These are phyloP conservation scores for Sitophilus oryzae DNA, from an alignment of 1,140 invertebrate genomes.

Conservation along the genomic window DNA sequence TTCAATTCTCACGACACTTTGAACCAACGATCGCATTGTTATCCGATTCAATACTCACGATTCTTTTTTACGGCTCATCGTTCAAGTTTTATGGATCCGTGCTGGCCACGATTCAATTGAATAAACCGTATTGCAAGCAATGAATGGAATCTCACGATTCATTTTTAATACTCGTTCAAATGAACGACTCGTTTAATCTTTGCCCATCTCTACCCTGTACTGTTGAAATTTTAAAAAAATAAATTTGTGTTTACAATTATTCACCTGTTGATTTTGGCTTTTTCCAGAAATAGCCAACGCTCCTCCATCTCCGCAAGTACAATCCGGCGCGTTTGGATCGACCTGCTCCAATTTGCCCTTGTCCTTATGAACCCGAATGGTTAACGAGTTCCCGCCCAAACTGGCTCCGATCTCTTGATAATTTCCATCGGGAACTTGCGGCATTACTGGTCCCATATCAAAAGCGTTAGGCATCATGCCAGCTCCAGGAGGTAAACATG, in stretches of 20 bases:
- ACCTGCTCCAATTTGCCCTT: slow-evolving; percentile 34
- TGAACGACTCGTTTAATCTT: too few species aligned
- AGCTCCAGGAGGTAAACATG: slow-evolving; percentile 12
- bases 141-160: too few species aligned
- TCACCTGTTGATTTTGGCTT: slow-evolving; percentile 13
- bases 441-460: background rate
- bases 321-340: slow-evolving; percentile 16
- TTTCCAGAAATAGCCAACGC: background rate
- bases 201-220: too few species aligned
- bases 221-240: background rate
- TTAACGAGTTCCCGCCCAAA: slow-evolving; percentile 43
- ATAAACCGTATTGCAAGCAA: too few species aligned
- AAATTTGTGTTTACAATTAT: too few species aligned
- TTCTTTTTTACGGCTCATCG: too few species aligned
- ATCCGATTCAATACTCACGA: too few species aligned
- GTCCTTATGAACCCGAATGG: slow-evolving; percentile 42
- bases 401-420: slow-evolving; percentile 43
- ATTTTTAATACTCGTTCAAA: too few species aligned
- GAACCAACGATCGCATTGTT: too few species aligned
- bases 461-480: background rate
- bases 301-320: slow-evolving; percentile 8
- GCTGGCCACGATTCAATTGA: too few species aligned
- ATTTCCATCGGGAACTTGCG: slow-evolving; percentile 23
- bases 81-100: too few species aligned
- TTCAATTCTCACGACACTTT: too few species aligned